Evolutionary conservation across 2,888 invertebrate genomes (phyloP).

Genomic region (Zaprionus obscuricornis): DNA sequence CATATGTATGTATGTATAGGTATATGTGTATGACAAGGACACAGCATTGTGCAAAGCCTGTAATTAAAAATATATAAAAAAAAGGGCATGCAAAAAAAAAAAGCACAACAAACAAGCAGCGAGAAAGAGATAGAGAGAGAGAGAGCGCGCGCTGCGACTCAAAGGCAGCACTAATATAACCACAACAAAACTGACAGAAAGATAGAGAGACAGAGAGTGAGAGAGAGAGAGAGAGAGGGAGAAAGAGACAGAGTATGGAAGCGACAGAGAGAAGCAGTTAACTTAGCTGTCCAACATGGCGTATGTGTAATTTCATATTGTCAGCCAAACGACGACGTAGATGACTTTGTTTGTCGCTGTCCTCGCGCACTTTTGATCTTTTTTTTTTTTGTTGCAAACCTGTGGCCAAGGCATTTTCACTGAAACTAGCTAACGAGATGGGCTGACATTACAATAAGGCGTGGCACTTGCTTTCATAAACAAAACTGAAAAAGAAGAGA

Average conservation of each 20-base stretch:
- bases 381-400: slow-evolving; percentile 18
- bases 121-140: background rate
- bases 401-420: slow-evolving; percentile 31
- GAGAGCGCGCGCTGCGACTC: background rate
- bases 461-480: background rate
- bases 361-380: slow-evolving; percentile 63
- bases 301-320: slow-evolving; percentile 73
- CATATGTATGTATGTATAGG: too few relatives aligned
- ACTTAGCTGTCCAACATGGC: slow-evolving; percentile 49
- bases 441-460: slow-evolving; percentile 27
- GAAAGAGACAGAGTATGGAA: background rate
- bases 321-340: slow-evolving; percentile 34
- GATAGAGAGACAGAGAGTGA: background rate
- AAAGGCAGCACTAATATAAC: slow-evolving; percentile 31
- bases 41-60: slow-evolving; percentile 46
- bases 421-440: slow-evolving; percentile 48
- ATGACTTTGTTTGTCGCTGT: background rate
- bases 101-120: slow-evolving; percentile 22
- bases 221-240: background rate
- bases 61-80: slow-evolving; percentile 65
- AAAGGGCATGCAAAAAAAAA: slow-evolving; percentile 31
- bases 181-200: slow-evolving; percentile 40
- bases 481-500: background rate
- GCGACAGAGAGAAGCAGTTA: slow-evolving; percentile 24
- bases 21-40: slow-evolving; percentile 53